Evolutionary conservation across 2,888 invertebrate species (phyloP), one percentile per base, ranked within the genome.

Genomic region (Hanleya hanleyi): DNA sequence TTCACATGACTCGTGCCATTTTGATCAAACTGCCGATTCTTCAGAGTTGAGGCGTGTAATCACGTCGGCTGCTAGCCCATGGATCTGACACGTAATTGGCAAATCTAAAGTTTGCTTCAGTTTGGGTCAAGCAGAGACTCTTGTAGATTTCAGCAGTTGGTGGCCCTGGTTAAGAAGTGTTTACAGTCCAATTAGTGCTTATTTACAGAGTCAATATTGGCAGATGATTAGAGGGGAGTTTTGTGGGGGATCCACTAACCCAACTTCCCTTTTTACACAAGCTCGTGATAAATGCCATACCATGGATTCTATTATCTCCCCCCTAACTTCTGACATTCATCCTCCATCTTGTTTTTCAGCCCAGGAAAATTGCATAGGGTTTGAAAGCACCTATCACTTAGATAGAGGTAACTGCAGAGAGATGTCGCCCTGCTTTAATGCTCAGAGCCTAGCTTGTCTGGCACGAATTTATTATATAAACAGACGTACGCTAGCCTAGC

Each of bases 371-470:
- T 86, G 86, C 81, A 77, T 84, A 79, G 79, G 78, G 80, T 83
- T 82, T 76, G 84, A 84, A 81, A 84, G 83, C 70, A 75, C 81
- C 75, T 86, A 85, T 81, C 81, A 83, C 75, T 73, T 78, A 69
- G 70, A 64, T 33, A 78, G 78, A 85, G 86, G 86, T 86, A 86
- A 81, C 72, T 49, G 1, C 29, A 29, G 57, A 9, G 15, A 15
- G n/a, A 22, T 29, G n/a, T n/a, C n/a, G n/a, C n/a, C n/a, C n/a
- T n/a, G n/a, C n/a, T n/a, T n/a, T n/a, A n/a, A n/a, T n/a, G n/a
- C n/a, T n/a, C n/a, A n/a, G n/a, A n/a, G n/a, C n/a, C n/a, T n/a
- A n/a, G n/a, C n/a, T n/a, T n/a, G n/a, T n/a, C n/a, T n/a, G n/a
- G n/a, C n/a, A n/a, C n/a, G n/a, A n/a, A n/a, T n/a, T n/a, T n/a